These are phyloP conservation scores for Sebastes jordani DNA, from an alignment of 2,797 vertebrate species.

Conservation along the genomic window DNA sequence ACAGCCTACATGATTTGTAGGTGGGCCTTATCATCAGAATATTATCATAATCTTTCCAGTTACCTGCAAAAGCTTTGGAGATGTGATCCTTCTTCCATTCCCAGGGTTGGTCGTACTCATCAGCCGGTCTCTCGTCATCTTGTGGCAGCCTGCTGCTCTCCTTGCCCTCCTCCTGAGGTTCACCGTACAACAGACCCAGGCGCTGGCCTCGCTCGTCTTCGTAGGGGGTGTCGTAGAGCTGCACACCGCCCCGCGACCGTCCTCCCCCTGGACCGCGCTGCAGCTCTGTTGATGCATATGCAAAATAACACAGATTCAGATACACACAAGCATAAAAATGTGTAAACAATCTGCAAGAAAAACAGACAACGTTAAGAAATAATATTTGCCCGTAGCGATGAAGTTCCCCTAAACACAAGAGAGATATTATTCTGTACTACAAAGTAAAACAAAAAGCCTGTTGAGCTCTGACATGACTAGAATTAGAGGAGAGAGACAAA, in stretches of 20 bases:
- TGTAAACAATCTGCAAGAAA: not conserved
- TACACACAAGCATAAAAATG: not conserved
- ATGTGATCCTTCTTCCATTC: constrained; percentile 97
- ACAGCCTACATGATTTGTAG: not conserved
- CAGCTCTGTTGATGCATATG: constrained; percentile 69
- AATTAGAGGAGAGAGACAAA: constrained; percentile 66
- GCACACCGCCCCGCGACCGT: constrained; percentile 73
- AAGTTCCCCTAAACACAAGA: constrained; percentile 10
- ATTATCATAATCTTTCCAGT: not conserved
- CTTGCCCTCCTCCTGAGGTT: constrained; percentile 70
- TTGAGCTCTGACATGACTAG: constrained; percentile 68
- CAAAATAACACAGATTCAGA: constrained; percentile 6
- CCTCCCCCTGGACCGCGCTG: constrained; percentile 72
- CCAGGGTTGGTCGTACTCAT: constrained; percentile 97
- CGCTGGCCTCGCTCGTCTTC: constrained; percentile 81
- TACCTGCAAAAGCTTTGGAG: constrained; percentile 94
- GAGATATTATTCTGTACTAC: constrained; percentile 39
- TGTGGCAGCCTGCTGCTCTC: constrained; percentile 88
- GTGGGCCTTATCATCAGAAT: not conserved
- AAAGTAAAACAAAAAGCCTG: constrained; percentile 62
- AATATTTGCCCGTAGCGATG: constrained; percentile 6
- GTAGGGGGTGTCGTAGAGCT: constrained; percentile 93
- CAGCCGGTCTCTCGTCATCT: constrained; percentile 91
- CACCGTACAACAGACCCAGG: constrained; percentile 42
- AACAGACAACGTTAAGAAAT: not conserved